Conservation (phyloP, 2,797 vertebrate genomes). For the Pipistrellus kuhlii region DNA sequence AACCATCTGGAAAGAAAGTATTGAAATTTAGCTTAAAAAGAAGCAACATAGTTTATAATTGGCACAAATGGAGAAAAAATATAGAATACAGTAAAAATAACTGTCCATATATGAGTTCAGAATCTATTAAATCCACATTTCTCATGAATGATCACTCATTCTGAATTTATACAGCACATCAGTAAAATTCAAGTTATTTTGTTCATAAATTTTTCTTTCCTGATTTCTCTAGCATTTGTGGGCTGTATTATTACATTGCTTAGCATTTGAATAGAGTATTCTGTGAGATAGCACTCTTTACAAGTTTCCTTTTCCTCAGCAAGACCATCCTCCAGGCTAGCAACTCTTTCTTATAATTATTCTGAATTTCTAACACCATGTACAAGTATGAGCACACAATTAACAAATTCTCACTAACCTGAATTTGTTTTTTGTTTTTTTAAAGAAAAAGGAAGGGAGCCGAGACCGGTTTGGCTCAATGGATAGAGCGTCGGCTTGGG, state of each 20-base stretch:
- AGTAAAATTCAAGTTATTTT: conserved; percentile 35
- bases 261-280: conserved; percentile 9
- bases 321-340: not conserved
- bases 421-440: not conserved
- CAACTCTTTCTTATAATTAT: conserved; percentile 31
- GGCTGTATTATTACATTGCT: not conserved
- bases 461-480: too few relatives aligned
- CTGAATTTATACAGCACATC: conserved; percentile 35
- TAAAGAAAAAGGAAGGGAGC: not conserved
- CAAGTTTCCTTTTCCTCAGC: conserved; percentile 13
- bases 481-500: too few relatives aligned
- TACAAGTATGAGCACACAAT: not conserved
- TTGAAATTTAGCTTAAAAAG: conserved; percentile 31
- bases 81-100: conserved; percentile 11
- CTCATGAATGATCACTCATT: conserved; percentile 45
- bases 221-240: conserved; percentile 16
- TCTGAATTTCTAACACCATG: not conserved
- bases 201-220: not conserved
- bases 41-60: conserved; percentile 36
- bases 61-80: conserved; percentile 43
- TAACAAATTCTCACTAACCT: conserved; percentile 9
- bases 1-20: conserved; percentile 89
- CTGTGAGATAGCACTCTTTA: not conserved
- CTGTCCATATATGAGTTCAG: not conserved
- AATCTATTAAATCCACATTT: conserved; percentile 48